Conservation (phyloP, 37 sponge, comb jelly and placozoan species). For the Dysidea cf. avara region DNA sequence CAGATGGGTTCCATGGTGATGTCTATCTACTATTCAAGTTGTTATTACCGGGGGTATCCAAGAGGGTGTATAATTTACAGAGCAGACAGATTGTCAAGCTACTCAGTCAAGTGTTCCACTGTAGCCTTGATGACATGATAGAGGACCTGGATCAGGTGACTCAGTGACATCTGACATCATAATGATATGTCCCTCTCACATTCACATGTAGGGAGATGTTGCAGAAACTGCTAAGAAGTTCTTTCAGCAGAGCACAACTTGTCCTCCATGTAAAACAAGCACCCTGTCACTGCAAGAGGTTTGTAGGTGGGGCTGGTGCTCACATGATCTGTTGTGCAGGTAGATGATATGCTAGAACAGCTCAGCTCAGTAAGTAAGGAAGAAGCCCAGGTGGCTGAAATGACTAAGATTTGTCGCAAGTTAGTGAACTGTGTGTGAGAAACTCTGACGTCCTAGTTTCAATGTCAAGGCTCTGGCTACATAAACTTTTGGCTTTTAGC, state of each 20-base stretch:
- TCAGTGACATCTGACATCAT: too few species aligned
- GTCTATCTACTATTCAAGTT: conserved; percentile 80
- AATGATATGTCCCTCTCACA: not conserved
- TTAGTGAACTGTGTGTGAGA: too few species aligned
- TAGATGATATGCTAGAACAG: conserved; percentile 82
- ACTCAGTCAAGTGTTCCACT: conserved; percentile 71
- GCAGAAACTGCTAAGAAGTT: conserved; percentile 83
- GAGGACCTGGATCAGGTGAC: conserved; percentile 83
- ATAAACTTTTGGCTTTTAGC: too few species aligned
- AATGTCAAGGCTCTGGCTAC: too few species aligned
- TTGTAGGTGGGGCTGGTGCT: not conserved
- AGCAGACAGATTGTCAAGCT: conserved; percentile 90
- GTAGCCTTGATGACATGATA: conserved; percentile 79
- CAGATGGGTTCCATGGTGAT: conserved; percentile 62
- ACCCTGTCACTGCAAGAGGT: conserved; percentile 77
- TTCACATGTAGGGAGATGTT: conserved; percentile 80
- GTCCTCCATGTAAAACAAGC: conserved; percentile 46
- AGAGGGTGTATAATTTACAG: conserved; percentile 92
- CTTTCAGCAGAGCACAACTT: conserved; percentile 56
- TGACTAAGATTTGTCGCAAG: conserved; percentile 59
- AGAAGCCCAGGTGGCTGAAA: conserved; percentile 76
- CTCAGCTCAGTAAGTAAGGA: conserved; percentile 76
- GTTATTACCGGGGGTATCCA: conserved; percentile 77
- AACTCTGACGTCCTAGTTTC: too few species aligned
- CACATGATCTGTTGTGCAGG: conserved; percentile 52